Conservation (phyloP, 1,140 invertebrate genomes). For the Sitodiplosis mosellana region DNA sequence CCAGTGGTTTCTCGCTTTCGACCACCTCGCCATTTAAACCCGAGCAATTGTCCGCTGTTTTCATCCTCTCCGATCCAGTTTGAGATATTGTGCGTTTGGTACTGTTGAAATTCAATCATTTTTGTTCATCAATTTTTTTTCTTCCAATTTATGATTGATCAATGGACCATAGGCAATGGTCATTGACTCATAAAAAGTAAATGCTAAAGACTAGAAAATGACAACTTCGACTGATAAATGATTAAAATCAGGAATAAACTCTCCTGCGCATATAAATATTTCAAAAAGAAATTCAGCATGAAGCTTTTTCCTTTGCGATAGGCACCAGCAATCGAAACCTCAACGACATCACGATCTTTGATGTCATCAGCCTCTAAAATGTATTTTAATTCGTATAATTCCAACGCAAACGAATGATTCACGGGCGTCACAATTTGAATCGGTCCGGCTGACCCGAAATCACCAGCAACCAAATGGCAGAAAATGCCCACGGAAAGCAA, state of each 20-base stretch:
- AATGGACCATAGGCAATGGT: too few species aligned
- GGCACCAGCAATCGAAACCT: conserved; percentile 3
- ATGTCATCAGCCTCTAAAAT: neutral
- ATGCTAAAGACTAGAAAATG: too few species aligned
- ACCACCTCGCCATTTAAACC: conserved; percentile 86
- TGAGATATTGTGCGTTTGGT: neutral
- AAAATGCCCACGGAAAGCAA: too few species aligned
- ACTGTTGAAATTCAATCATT: too few species aligned
- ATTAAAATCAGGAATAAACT: too few species aligned
- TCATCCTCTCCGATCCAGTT: neutral
- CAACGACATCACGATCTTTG: neutral
- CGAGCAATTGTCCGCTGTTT: conserved; percentile 27
- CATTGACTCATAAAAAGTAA: too few species aligned
- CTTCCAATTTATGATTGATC: too few species aligned
- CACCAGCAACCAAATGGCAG: too few species aligned
- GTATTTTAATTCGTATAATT: neutral
- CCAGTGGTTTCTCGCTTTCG: conserved; percentile 89
- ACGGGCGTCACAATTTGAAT: too few species aligned
- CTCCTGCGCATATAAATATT: conserved; percentile 2
- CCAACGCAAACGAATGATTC: neutral
- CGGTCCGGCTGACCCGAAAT: too few species aligned
- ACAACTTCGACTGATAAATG: neutral
- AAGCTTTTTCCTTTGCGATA: conserved; percentile 3
- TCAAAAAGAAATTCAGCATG: conserved; percentile 2
- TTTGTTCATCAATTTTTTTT: too few species aligned